Conservation (phyloP, 92 coral and sea anemone genomes). For the Anthopleura xanthogrammica region DNA sequence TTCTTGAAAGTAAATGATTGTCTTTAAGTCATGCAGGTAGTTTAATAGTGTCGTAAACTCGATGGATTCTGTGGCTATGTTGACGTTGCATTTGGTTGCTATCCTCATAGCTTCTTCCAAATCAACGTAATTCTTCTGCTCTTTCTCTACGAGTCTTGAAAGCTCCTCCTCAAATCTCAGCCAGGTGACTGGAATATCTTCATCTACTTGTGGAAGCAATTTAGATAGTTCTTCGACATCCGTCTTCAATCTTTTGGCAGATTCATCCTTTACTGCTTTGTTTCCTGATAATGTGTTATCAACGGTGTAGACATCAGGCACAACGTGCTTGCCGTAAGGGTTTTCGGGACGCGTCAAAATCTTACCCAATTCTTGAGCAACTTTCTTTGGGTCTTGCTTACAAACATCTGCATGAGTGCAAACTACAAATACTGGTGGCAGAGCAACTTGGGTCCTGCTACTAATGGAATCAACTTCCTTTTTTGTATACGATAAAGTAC, state of each 20-base stretch:
- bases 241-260: not conserved
- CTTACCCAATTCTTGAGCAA: not conserved
- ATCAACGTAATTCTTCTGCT: not conserved
- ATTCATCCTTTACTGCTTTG: constrained; percentile 18
- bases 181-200: not conserved
- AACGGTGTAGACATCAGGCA: constrained; percentile 26
- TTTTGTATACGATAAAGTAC: constrained; percentile 25
- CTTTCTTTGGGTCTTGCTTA: constrained; percentile 10
- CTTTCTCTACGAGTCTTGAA: not conserved
- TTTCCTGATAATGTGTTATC: constrained; percentile 47
- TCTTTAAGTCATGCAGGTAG: too few species aligned
- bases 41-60: too few species aligned
- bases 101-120: constrained; percentile 7
- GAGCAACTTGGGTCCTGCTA: too few species aligned
- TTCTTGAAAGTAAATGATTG: too few species aligned
- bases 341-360: constrained; percentile 12
- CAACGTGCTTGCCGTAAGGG: constrained; percentile 21
- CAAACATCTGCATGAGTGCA: constrained; percentile 60
- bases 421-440: constrained; percentile 34
- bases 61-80: too few species aligned
- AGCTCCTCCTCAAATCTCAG: constrained; percentile 23
- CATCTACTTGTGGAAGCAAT: constrained; percentile 14
- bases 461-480: too few species aligned
- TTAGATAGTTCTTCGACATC: not conserved
- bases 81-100: constrained; percentile 8